Evolutionary conservation across 2,888 invertebrate genomes (phyloP), one percentile per base, ranked within the genome.

Genomic region (Nematopogon swammerdamellus): DNA sequence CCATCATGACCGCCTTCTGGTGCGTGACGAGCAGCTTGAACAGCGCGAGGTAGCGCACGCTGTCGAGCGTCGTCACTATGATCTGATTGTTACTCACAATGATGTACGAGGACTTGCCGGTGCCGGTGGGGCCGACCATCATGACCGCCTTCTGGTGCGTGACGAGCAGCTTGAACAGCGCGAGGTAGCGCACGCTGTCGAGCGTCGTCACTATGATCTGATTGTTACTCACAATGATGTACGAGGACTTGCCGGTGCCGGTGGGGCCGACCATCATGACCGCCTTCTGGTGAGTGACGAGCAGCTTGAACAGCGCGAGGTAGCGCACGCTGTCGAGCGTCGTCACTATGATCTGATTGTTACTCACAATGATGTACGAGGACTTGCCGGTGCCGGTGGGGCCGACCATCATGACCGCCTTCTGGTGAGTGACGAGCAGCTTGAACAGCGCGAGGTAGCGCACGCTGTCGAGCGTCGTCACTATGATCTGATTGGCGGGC

Each of bases 331-430:
- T 95, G 71, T 97, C 96, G 19, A 92, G 82, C 0, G 97, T 97
- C 1, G 94, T 91, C 14, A 97, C 95, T 51, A 97, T 89, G 57
- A 97, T 96, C 76, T 25, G 8, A 25, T 25, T 25, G 5, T 42
- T 54, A 66, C 77, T 72, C 66, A 87, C 86, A 62, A 89, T 88
- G 17, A 90, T 88, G 58, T 96, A 95, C 46, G 91, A 90, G 4
- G 95, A 94, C 72, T 97, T 97, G 50, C 97, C 97, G 0, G 97
- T 97, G 30, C 97, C 95, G 0, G 97, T 96, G 0, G 96, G 95
- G 1, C 97, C 97, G 1, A 95, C 91, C 67, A 95, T 85, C 82
- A 97, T 86, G 45, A 91, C 80, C 0, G 92, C 85, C 61, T 95
- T 96, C 14, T 88, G 82, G 63, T 95, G 92, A 18, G 84, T 85